Evolutionary conservation across 2,888 invertebrate genomes (phyloP).

Genomic region (Calephelis perditalis): DNA sequence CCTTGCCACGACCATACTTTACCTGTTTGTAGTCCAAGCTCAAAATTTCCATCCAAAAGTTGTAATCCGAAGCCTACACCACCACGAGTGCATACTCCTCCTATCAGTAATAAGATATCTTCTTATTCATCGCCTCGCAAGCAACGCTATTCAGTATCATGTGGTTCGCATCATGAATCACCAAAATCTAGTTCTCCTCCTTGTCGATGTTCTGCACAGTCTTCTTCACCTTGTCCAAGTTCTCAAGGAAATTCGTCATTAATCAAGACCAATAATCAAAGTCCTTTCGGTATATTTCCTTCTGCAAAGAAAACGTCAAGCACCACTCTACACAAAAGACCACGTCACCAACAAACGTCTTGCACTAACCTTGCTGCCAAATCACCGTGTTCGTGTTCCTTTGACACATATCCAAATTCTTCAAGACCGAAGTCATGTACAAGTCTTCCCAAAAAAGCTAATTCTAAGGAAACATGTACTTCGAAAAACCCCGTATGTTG

Average conservation of each 20-base stretch:
- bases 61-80: constrained; percentile 1
- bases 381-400: neutral
- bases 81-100: constrained; percentile 17
- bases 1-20: neutral
- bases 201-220: constrained; percentile 14
- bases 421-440: constrained; percentile 15
- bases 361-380: neutral
- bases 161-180: neutral
- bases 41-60: too few relatives aligned
- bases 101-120: constrained; percentile 11
- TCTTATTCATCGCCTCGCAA: neutral
- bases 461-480: constrained; percentile 20
- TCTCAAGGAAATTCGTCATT: constrained; percentile 16
- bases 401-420: neutral
- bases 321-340: neutral
- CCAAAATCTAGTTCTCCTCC: constrained; percentile 13
- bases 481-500: constrained; percentile 28
- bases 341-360: neutral
- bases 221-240: constrained; percentile 13
- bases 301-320: neutral
- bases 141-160: neutral
- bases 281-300: neutral
- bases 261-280: too few relatives aligned
- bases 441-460: constrained; percentile 10
- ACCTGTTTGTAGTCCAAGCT: too few relatives aligned